Conservation (phyloP, 2,113 vertebrate genomes). For the Trematocara variabile region DNA sequence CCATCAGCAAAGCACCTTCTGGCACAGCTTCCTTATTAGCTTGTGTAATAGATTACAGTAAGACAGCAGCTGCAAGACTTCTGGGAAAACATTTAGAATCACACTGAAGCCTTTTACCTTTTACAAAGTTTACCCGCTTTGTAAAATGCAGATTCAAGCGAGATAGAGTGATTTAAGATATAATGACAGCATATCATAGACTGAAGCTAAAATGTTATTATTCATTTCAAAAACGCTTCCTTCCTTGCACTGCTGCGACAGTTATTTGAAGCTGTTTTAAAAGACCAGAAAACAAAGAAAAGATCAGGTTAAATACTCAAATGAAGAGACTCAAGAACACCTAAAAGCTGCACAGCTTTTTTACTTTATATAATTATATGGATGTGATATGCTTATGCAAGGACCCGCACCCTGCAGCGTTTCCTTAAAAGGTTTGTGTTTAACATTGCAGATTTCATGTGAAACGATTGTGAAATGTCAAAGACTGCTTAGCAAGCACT, state of each 20-base stretch:
- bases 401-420: not conserved
- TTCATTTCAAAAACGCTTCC: not conserved
- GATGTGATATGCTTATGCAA: not conserved
- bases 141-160: not conserved
- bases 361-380: not conserved
- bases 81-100: not conserved
- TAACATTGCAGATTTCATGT: slow-evolving; percentile 3
- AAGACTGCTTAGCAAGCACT: not conserved
- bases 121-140: not conserved
- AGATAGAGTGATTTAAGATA: not conserved
- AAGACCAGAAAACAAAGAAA: not conserved
- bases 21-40: not conserved
- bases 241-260: not conserved
- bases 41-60: not conserved
- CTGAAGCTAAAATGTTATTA: not conserved
- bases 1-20: not conserved
- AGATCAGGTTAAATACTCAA: not conserved
- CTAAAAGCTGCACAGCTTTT: not conserved
- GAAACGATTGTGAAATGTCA: slow-evolving; percentile 16
- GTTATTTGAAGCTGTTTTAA: not conserved
- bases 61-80: not conserved
- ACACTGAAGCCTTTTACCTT: not conserved
- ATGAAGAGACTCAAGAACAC: not conserved
- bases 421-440: slow-evolving; percentile 38
- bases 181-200: not conserved